Percentiles rank a stretch among this genome's conserved stretches.
Evolutionary conservation across 2,888 invertebrate genomes (phyloP).

Genomic region (Spatulosminthurus flaviceps): DNA sequence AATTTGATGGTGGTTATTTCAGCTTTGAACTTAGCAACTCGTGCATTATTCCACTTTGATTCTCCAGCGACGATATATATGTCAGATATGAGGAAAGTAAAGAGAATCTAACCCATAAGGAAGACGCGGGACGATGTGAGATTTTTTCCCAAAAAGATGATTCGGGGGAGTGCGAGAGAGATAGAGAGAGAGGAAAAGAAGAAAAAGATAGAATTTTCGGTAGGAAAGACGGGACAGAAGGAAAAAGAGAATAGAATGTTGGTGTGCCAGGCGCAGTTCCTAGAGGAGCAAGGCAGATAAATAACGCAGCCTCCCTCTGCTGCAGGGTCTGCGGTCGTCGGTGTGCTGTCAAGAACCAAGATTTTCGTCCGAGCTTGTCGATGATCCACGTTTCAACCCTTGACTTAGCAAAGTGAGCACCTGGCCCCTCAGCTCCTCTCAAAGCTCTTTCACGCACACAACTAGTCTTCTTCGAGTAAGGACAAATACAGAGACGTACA

Average conservation of each 20-base stretch:
- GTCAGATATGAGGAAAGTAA: no score
- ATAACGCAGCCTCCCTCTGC: slow-evolving; percentile 40
- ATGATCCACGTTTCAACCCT: slow-evolving; percentile 48
- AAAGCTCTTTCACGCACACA: slow-evolving; percentile 35
- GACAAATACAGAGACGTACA: no score
- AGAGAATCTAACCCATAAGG: background rate
- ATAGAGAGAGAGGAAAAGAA: background rate
- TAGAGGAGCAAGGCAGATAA: slow-evolving; percentile 32
- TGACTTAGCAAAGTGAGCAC: slow-evolving; percentile 44
- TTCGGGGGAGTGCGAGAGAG: slow-evolving; percentile 1
- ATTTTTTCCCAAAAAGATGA: slow-evolving; percentile 23
- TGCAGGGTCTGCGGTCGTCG: slow-evolving; percentile 19
- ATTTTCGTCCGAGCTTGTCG: slow-evolving; percentile 28
- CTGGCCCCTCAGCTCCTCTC: slow-evolving; percentile 31
- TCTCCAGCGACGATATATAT: no score
- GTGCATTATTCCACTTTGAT: no score
- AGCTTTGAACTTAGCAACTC: no score
- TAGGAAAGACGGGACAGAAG: slow-evolving; percentile 9
- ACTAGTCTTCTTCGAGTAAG: no score
- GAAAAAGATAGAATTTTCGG: background rate
- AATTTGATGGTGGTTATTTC: no score
- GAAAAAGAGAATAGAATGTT: slow-evolving; percentile 16
- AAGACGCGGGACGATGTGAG: slow-evolving; percentile 14
- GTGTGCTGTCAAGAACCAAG: slow-evolving; percentile 27
- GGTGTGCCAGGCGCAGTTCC: slow-evolving; percentile 38